A percentile compares a stretch with the other conserved stretches of the same genome.
Conservation (phyloP, 2,797 vertebrate species). For the Iguana delicatissima region DNA sequence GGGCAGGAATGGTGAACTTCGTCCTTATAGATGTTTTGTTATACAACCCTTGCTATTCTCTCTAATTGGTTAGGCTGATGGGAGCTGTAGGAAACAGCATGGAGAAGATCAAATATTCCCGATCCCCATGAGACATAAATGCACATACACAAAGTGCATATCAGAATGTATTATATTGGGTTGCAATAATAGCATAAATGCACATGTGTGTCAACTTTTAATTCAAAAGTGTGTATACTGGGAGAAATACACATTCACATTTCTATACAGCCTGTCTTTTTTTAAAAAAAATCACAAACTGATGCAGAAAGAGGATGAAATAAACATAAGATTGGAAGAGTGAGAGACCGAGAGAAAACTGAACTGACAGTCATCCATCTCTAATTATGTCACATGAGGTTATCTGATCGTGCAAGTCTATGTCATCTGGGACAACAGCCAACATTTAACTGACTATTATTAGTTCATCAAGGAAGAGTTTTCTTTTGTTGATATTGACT, state of each 20-base stretch:
- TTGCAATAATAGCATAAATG: neutral
- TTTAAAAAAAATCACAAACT: neutral
- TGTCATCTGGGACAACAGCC: slow-evolving; percentile 6
- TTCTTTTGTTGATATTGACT: neutral
- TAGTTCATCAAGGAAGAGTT: neutral
- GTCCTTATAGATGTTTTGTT: neutral
- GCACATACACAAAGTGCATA: too few relatives aligned
- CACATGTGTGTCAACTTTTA: too few relatives aligned
- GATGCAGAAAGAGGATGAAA: neutral
- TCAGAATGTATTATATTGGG: neutral
- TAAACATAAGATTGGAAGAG: neutral
- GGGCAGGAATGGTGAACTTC: neutral
- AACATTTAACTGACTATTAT: neutral
- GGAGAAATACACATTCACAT: neutral
- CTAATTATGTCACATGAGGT: neutral
- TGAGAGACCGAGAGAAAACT: neutral
- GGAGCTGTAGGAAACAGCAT: neutral
- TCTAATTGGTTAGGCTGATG: neutral
- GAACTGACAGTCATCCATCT: neutral
- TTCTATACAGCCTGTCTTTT: neutral
- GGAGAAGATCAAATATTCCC: neutral
- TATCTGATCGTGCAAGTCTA: neutral
- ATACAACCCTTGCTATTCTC: neutral
- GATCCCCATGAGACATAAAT: too few relatives aligned
- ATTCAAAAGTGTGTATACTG: neutral